A percentile compares a stretch with the other conserved stretches of the same genome.
phyloP scores from a whole-genome alignment of 2,888 invertebrate species.

The Leptinotarsa juncta region DNA sequence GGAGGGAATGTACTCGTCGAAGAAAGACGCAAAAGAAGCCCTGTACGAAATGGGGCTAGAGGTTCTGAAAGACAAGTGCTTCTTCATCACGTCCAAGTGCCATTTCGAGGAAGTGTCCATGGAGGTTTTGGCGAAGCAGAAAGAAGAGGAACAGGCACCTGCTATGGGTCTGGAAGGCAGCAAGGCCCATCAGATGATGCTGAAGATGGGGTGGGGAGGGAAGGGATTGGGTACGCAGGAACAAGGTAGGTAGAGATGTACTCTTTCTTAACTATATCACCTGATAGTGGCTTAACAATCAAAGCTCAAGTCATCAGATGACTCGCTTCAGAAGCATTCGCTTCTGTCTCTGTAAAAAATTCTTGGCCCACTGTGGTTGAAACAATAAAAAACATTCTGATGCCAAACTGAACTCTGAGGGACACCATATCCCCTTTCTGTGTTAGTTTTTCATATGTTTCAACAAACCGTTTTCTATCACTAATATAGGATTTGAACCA shows the following conservation, averaged over 20 bases:
- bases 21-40: constrained; percentile 47
- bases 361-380: no score
- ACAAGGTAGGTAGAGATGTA: constrained; percentile 41
- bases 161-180: constrained; percentile 46
- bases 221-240: constrained; percentile 55
- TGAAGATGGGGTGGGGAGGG: constrained; percentile 58
- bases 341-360: no score
- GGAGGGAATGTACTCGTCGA: constrained; percentile 38
- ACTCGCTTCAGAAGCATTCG: no score
- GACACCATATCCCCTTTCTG: no score
- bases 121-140: constrained; percentile 39
- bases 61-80: constrained; percentile 52
- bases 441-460: no score
- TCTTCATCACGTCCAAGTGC: constrained; percentile 51
- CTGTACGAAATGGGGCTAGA: constrained; percentile 51
- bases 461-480: no score
- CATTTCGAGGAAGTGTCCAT: constrained; percentile 52
- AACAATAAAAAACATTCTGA: no score
- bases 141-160: constrained; percentile 25
- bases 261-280: no score
- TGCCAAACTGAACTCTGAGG: no score
- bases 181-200: constrained; percentile 55
- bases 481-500: no score
- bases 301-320: no score
- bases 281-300: no score